Evolutionary conservation across 2,888 invertebrate species (phyloP), one percentile per base, ranked within the genome.

Genomic region (Scaptomyza cyrtandrae): DNA sequence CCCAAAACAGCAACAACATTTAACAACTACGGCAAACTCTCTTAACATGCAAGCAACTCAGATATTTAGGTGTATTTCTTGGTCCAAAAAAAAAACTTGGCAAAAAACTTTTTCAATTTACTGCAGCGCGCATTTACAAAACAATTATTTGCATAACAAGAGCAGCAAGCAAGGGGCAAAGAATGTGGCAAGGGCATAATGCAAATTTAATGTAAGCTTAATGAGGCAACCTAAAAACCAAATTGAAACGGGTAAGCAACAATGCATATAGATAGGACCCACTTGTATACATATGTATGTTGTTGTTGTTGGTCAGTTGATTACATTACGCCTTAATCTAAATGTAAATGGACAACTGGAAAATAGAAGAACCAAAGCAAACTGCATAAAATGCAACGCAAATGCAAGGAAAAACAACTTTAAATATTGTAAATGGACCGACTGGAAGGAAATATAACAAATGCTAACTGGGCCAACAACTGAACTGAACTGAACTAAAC

Each of bases 91-190:
- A 43, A 31, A 41, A 72, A 50, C 57, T 71, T 65, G 54, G 57
- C 53, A 44, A 43, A 67, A 71, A 81, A 87, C 64, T 87, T 87
- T 82, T 87, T 87, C 85, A 85, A 87, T 82, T 87, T 85, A 75
- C 63, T 56, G 64, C 39, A 54, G 64, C 39, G 61, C 57, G 65
- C 84, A 76, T 77, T 83, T 86, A 73, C 56, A 63, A 67, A 48
- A 64, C 78, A 81, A 80, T 86, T 81, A 82, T 81, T 84, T 81
- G 67, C 61, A 41, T 29, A 41, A 53, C 54, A 9, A 45, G 33
- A 1, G 31, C 43, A 6, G 9, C 7, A 9, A 27, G n/a, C 3
- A 14, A 13, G 24, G 29, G 11, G 14, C 16, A 13, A 27, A 31
- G 11, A 13, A 10, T 31, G 9, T 41, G 39, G 16, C 6, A 35